These are phyloP conservation scores for Desmophyllum pertusum DNA, from an alignment of 92 coral and sea anemone genomes.

Conservation along the genomic window DNA sequence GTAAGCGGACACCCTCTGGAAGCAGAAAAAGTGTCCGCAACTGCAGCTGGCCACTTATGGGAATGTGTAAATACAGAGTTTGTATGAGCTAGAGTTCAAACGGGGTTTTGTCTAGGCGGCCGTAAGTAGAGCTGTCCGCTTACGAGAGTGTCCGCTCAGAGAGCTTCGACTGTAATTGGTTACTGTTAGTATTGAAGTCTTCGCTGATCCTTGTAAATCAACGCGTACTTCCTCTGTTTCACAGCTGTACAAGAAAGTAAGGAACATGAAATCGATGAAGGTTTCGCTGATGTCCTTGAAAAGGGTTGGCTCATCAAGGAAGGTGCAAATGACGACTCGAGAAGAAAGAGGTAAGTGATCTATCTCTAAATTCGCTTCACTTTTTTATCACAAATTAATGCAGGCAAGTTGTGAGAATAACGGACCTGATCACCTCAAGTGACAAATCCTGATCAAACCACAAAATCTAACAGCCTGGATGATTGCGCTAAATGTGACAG, in stretches of 20 bases:
- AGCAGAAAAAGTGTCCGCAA: too few species aligned
- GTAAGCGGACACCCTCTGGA: too few species aligned
- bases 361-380: background rate
- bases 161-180: background rate
- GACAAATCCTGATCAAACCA: background rate
- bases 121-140: too few species aligned
- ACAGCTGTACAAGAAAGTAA: slow-evolving; percentile 82
- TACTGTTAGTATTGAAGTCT: background rate
- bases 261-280: slow-evolving; percentile 91
- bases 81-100: too few species aligned
- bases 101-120: too few species aligned
- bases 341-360: slow-evolving; percentile 76
- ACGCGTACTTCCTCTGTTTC: background rate
- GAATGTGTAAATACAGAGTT: too few species aligned
- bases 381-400: background rate
- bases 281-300: slow-evolving; percentile 88
- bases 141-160: too few species aligned
- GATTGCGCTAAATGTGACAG: background rate
- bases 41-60: too few species aligned
- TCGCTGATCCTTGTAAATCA: background rate
- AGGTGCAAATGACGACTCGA: slow-evolving; percentile 89
- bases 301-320: slow-evolving; percentile 95
- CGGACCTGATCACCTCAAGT: background rate
- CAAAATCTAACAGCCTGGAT: background rate
- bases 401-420: background rate